phyloP scores from a whole-genome alignment of 2,888 invertebrate genomes.

The Scrobipalpa costella region DNA sequence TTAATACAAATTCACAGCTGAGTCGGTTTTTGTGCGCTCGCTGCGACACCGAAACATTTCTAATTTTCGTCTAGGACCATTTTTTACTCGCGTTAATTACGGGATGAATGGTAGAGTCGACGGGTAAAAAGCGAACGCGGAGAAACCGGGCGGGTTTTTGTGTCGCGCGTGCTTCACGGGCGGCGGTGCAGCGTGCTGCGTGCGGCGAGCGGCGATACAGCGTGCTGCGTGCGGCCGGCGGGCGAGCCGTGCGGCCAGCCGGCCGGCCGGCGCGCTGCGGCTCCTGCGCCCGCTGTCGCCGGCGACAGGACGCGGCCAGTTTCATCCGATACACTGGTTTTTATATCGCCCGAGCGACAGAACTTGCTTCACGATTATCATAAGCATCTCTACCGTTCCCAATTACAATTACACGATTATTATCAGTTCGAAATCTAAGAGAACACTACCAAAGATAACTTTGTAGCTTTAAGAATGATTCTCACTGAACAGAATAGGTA shows the following conservation, averaged over 20 bases:
- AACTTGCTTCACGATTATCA: conserved; percentile 8
- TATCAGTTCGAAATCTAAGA: neutral
- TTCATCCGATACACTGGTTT: conserved; percentile 6
- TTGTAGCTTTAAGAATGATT: neutral
- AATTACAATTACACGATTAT: conserved; percentile 11
- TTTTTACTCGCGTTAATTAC: conserved; percentile 76
- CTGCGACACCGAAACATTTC: conserved; percentile 69
- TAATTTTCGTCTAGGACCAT: conserved; percentile 67
- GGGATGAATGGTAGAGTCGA: conserved; percentile 61
- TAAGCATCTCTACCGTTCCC: conserved; percentile 1
- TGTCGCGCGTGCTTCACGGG: conserved; percentile 65
- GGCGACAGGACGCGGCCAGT: conserved; percentile 22
- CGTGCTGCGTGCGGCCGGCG: conserved; percentile 2
- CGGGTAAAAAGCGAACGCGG: conserved; percentile 40
- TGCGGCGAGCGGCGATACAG: neutral
- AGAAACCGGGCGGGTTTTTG: too few relatives aligned
- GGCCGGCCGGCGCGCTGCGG: neutral
- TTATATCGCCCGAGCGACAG: neutral
- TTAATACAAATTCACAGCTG: conserved; percentile 64
- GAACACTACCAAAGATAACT: neutral
- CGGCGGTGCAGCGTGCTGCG: conserved; percentile 29
- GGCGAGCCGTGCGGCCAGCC: neutral
- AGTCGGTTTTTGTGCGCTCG: conserved; percentile 54
- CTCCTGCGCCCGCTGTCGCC: conserved; percentile 4
- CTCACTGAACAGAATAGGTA: neutral